Percentiles rank a stretch among this genome's conserved stretches.
phyloP scores from a whole-genome alignment of 2,113 vertebrate species.

The Okapia johnstoni region DNA sequence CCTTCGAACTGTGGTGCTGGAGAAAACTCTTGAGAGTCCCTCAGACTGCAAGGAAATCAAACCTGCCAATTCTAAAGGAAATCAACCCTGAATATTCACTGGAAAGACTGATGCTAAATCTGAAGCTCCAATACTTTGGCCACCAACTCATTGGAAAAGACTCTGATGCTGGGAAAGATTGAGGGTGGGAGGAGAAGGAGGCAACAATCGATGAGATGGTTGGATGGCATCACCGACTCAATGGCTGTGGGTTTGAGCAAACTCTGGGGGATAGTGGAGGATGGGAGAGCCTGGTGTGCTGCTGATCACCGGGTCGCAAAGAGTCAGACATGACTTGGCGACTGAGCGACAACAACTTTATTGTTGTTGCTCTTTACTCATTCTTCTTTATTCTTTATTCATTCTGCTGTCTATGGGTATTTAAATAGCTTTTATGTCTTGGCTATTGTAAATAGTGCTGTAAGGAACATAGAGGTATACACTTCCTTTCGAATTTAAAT shows the following conservation, averaged over 20 bases:
- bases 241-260: background rate
- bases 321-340: background rate
- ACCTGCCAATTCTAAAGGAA: background rate
- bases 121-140: background rate
- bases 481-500: background rate
- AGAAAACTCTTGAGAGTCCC: background rate
- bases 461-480: background rate
- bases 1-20: background rate
- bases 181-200: background rate
- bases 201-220: background rate
- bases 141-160: background rate
- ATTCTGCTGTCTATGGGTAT: background rate
- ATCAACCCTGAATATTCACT: background rate
- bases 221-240: background rate
- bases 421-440: background rate
- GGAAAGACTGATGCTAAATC: background rate
- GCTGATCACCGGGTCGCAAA: background rate
- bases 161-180: background rate
- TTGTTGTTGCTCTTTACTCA: background rate
- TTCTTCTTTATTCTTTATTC: background rate
- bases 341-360: background rate
- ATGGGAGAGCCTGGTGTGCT: background rate
- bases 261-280: background rate
- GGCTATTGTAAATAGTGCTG: background rate
- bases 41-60: background rate